phyloP scores from a whole-genome alignment of 1,140 invertebrate genomes.

The Drosophila albomicans region DNA sequence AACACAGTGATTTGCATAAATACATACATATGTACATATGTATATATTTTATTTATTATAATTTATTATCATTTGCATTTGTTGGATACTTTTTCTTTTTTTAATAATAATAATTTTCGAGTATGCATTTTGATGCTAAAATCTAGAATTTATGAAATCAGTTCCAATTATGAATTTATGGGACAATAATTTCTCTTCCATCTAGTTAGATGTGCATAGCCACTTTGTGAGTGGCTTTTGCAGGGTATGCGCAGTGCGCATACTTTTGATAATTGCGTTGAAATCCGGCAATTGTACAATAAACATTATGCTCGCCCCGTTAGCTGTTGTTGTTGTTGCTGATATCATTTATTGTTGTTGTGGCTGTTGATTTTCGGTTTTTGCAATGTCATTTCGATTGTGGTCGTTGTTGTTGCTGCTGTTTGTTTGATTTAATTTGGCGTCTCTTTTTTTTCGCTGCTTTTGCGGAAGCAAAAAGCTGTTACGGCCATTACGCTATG shows the following conservation, averaged over 20 bases:
- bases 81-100: no score
- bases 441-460: constrained; percentile 37
- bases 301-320: constrained; percentile 24
- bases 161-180: no score
- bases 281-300: constrained; percentile 36
- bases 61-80: no score
- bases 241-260: constrained; percentile 3
- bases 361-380: constrained; percentile 22
- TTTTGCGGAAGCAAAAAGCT: constrained; percentile 74
- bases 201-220: not conserved
- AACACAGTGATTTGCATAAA: no score
- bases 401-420: constrained; percentile 30
- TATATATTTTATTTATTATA: no score
- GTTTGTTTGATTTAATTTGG: constrained; percentile 61
- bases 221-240: not conserved
- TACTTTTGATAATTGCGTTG: constrained; percentile 23
- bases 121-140: no score
- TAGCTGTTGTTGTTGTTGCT: not conserved
- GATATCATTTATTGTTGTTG: not conserved
- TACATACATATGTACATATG: no score
- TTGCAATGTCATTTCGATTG: constrained; percentile 65
- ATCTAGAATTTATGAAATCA: no score
- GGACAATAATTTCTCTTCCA: no score
- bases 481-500: constrained; percentile 52
- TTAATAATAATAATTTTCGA: no score